These are phyloP conservation scores for Salvelinus fontinalis DNA, from an alignment of 2,113 vertebrate species.

Conservation along the genomic window DNA sequence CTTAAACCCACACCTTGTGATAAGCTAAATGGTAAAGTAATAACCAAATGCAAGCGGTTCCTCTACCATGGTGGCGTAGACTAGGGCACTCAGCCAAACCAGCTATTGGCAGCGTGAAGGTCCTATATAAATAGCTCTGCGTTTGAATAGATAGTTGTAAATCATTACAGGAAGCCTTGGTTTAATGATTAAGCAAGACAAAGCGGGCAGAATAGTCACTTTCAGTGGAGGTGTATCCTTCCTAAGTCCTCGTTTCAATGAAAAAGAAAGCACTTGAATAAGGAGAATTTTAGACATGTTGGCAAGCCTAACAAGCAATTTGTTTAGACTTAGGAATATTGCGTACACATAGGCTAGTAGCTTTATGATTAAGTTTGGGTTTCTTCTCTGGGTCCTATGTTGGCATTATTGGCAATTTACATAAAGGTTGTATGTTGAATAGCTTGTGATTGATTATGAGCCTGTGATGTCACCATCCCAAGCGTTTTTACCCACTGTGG, in stretches of 20 bases:
- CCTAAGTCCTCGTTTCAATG: conserved; percentile 7
- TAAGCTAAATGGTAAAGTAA: not conserved
- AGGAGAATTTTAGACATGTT: not conserved
- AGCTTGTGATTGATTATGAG: too few relatives aligned
- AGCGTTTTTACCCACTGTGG: too few relatives aligned
- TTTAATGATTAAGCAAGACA: conserved; percentile 26
- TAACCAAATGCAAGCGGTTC: not conserved
- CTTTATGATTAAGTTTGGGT: too few relatives aligned
- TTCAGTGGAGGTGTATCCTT: conserved; percentile 12
- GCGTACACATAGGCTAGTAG: too few relatives aligned
- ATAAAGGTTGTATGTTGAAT: too few relatives aligned
- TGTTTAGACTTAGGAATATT: too few relatives aligned
- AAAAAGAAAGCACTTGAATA: not conserved
- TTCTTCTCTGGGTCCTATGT: too few relatives aligned
- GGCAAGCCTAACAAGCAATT: too few relatives aligned
- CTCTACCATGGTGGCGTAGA: not conserved
- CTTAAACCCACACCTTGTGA: not conserved
- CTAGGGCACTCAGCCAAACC: not conserved
- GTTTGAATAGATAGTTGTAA: conserved; percentile 23
- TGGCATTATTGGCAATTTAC: too few relatives aligned
- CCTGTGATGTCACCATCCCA: too few relatives aligned
- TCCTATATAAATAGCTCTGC: conserved; percentile 7
- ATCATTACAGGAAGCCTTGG: conserved; percentile 23
- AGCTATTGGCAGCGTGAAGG: not conserved
- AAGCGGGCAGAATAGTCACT: not conserved